phyloP scores from a whole-genome alignment of 2,113 vertebrate genomes.

The Emydura subglobosa region DNA sequence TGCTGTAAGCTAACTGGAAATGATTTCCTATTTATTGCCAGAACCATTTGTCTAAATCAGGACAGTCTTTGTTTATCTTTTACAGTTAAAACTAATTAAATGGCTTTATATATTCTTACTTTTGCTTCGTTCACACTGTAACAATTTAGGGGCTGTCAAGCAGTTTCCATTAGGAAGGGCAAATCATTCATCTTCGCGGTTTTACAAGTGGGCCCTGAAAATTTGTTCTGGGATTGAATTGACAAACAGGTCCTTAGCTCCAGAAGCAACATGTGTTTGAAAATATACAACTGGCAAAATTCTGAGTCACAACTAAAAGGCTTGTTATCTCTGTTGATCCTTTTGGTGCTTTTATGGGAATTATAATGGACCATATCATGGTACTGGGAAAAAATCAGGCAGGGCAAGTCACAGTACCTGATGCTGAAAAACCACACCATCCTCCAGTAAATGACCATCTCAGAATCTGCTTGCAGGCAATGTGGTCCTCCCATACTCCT shows the following conservation, averaged over 20 bases:
- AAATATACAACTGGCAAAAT: conserved; percentile 43
- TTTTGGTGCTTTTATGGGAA: background rate
- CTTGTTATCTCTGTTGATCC: conserved; percentile 32
- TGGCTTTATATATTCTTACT: background rate
- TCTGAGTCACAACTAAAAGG: background rate
- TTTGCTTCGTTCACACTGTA: background rate
- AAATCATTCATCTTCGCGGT: background rate
- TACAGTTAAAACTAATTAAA: conserved; percentile 25
- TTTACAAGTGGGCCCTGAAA: conserved; percentile 32
- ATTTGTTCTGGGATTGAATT: conserved; percentile 11
- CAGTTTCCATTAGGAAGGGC: background rate
- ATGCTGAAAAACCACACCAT: background rate
- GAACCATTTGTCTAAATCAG: background rate
- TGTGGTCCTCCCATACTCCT: background rate
- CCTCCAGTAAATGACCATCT: background rate
- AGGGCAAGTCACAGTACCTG: background rate
- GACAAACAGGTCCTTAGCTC: conserved; percentile 44
- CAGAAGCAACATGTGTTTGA: conserved; percentile 20
- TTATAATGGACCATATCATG: background rate
- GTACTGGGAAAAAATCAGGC: accelerated
- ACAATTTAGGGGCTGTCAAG: background rate
- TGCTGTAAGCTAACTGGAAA: background rate
- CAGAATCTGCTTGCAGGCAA: background rate
- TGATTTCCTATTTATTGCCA: background rate
- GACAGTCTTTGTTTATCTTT: background rate